A percentile compares a stretch with the other conserved stretches of the same genome.
phyloP scores from a whole-genome alignment of 2,888 invertebrate genomes.

The Eremobia ochroleuca region DNA sequence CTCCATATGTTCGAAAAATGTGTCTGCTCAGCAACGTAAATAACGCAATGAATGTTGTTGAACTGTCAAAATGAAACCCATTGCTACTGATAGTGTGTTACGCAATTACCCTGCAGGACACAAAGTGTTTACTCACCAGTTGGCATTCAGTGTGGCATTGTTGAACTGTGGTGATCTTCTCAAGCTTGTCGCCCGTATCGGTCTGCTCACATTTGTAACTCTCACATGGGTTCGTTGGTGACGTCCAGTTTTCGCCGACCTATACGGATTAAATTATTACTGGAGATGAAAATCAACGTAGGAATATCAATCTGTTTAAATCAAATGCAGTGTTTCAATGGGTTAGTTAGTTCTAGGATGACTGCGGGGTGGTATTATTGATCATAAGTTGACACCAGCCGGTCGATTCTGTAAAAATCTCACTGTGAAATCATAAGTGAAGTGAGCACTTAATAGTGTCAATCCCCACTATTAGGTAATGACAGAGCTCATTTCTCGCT shows the following conservation, averaged over 20 bases:
- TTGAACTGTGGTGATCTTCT: constrained; percentile 89
- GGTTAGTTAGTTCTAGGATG: neutral
- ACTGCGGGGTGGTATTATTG: neutral
- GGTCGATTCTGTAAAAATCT: too few relatives aligned
- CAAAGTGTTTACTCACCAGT: constrained; percentile 73
- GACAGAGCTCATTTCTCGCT: too few relatives aligned
- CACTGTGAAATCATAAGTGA: too few relatives aligned
- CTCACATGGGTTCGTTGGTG: constrained; percentile 90
- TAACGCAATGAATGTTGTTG: too few relatives aligned
- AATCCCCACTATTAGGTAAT: too few relatives aligned
- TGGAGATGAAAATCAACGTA: neutral
- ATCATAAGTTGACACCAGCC: neutral
- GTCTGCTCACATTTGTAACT: constrained; percentile 88
- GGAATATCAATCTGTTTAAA: neutral
- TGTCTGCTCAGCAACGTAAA: too few relatives aligned
- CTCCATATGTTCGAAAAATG: too few relatives aligned
- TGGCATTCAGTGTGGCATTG: constrained; percentile 88
- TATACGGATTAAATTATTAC: constrained; percentile 59
- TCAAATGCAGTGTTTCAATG: neutral
- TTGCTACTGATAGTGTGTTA: too few relatives aligned
- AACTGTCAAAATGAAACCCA: too few relatives aligned
- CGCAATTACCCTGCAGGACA: too few relatives aligned
- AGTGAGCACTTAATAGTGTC: too few relatives aligned
- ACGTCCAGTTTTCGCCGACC: constrained; percentile 92
- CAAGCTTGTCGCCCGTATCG: constrained; percentile 84